Evolutionary conservation across 2,888 invertebrate species (phyloP).

Genomic region (Agrypnus murinus): DNA sequence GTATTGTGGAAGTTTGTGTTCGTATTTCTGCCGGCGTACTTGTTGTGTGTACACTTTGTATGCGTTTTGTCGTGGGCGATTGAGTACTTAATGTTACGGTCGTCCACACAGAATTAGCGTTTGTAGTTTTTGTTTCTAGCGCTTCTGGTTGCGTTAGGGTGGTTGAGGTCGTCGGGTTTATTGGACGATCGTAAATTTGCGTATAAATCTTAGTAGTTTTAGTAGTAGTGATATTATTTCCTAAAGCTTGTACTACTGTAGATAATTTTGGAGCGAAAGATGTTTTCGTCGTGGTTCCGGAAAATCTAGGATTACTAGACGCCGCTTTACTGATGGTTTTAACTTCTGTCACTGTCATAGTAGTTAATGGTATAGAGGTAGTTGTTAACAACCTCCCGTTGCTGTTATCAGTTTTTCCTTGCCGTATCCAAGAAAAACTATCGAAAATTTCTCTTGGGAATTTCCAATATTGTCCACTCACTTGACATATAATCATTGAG

Average conservation of each 20-base stretch:
- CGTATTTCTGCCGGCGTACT: constrained; percentile 60
- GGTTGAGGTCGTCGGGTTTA: constrained; percentile 61
- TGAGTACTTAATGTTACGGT: constrained; percentile 71
- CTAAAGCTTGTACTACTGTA: neutral
- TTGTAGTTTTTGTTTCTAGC: constrained; percentile 30
- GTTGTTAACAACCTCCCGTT: constrained; percentile 30
- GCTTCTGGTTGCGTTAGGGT: constrained; percentile 49
- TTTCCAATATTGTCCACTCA: constrained; percentile 66
- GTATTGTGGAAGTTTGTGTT: constrained; percentile 68
- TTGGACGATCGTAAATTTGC: constrained; percentile 46
- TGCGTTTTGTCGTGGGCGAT: constrained; percentile 68
- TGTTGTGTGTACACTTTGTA: constrained; percentile 66
- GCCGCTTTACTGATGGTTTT: constrained; percentile 34
- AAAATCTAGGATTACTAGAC: constrained; percentile 18
- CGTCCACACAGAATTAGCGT: constrained; percentile 66
- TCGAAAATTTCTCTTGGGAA: constrained; percentile 64
- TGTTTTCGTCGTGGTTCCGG: constrained; percentile 30
- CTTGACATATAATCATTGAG: constrained; percentile 62
- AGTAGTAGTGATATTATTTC: constrained; percentile 1
- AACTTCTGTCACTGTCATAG: constrained; percentile 22
- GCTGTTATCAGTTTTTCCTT: constrained; percentile 63
- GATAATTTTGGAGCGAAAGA: neutral
- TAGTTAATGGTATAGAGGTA: constrained; percentile 41
- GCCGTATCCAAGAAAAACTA: constrained; percentile 64
- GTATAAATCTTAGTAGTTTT: constrained; percentile 29